Conservation (phyloP, 2,797 vertebrate genomes). For the Cottoperca gobio region DNA sequence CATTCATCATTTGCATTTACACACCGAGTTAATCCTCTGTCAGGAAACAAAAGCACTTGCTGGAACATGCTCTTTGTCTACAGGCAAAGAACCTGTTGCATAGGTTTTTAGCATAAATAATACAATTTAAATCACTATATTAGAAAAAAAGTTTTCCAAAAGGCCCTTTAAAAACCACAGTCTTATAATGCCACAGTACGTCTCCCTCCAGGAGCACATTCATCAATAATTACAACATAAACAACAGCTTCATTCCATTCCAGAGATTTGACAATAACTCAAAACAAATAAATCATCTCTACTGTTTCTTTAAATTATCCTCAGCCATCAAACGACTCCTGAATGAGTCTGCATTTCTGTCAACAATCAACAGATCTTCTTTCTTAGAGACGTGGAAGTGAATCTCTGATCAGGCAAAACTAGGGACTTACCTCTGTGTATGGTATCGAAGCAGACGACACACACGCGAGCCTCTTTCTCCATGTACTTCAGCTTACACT, state of each 20-base stretch:
- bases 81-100: not conserved
- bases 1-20: not conserved
- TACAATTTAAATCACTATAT: not conserved
- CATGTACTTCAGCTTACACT: conserved; percentile 93
- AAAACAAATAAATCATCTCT: not conserved
- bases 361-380: not conserved
- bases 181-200: too few relatives aligned
- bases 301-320: not conserved
- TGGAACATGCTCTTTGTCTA: not conserved
- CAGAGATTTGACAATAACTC: not conserved
- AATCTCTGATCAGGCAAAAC: not conserved
- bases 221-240: not conserved
- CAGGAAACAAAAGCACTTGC: not conserved
- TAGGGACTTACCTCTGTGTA: conserved; percentile 89
- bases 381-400: not conserved
- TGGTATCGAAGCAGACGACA: conserved; percentile 89
- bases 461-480: conserved; percentile 97
- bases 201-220: not conserved
- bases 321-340: not conserved
- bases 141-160: not conserved
- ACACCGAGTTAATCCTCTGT: not conserved
- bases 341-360: not conserved
- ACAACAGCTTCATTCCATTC: not conserved
- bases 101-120: not conserved
- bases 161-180: not conserved